Evolutionary conservation across 2,797 vertebrate genomes (phyloP).

Genomic region (Enteromius viviparus): DNA sequence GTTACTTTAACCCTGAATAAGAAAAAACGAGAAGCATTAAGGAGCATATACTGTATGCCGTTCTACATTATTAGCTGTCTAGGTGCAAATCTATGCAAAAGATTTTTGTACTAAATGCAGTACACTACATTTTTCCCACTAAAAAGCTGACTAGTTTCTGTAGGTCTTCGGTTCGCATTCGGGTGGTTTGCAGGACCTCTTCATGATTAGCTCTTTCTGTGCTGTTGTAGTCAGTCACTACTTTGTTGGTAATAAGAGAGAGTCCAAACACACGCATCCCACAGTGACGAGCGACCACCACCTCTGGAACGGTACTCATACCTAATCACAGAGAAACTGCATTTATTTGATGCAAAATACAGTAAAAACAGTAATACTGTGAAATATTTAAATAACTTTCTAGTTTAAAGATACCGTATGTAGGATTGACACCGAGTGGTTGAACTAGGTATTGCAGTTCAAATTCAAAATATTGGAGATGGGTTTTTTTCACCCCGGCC

Average conservation of each 20-base stretch:
- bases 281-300: conserved; percentile 85
- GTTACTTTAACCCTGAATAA: not conserved
- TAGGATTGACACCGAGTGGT: too few species aligned
- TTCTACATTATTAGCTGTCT: conserved; percentile 7
- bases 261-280: conserved; percentile 84
- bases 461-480: too few species aligned
- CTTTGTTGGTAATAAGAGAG: conserved; percentile 88
- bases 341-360: not conserved
- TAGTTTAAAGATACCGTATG: too few species aligned
- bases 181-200: conserved; percentile 77
- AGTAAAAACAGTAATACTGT: not conserved
- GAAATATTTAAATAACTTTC: not conserved
- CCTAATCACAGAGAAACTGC: conserved; percentile 65
- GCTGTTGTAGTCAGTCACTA: conserved; percentile 76
- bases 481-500: too few species aligned
- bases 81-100: not conserved
- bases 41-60: not conserved
- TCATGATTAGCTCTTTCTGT: conserved; percentile 76
- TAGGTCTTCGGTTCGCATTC: conserved; percentile 68
- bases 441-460: too few species aligned
- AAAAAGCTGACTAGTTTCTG: conserved; percentile 73
- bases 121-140: conserved; percentile 65
- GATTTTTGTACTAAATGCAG: not conserved
- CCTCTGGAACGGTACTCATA: conserved; percentile 90
- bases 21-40: not conserved